These are phyloP conservation scores for Heteractis magnifica DNA, from an alignment of 92 coral and sea anemone species.

Conservation along the genomic window DNA sequence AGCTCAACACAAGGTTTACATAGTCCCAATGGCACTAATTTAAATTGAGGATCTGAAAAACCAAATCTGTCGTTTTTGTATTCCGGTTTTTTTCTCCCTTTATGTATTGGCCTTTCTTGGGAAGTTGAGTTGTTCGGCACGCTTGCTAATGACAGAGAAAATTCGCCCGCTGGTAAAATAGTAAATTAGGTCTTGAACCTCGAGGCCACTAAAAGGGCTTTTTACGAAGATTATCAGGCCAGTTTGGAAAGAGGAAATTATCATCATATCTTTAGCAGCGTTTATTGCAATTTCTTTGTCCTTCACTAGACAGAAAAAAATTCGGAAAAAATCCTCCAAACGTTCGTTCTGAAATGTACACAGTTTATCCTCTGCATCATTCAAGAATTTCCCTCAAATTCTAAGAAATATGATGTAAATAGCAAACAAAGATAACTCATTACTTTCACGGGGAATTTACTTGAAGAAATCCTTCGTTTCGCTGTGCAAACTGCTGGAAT, in stretches of 20 bases:
- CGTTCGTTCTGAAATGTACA: neutral
- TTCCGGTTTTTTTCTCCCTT: neutral
- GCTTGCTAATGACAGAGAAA: conserved; percentile 29
- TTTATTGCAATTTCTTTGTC: conserved; percentile 6
- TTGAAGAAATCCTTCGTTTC: neutral
- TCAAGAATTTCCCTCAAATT: neutral
- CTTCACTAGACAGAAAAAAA: neutral
- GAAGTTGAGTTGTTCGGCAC: conserved; percentile 4
- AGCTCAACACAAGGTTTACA: neutral
- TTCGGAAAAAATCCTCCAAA: neutral
- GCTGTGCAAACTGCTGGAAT: neutral
- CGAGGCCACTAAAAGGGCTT: conserved; percentile 20
- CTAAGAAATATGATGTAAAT: neutral
- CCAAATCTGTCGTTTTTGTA: conserved; percentile 9
- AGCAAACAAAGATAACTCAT: neutral
- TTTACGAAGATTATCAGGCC: conserved; percentile 24
- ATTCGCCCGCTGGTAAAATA: conserved; percentile 13
- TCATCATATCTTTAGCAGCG: neutral
- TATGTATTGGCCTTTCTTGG: conserved; percentile 1
- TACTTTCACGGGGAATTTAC: neutral
- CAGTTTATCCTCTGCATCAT: neutral
- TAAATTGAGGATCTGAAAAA: neutral
- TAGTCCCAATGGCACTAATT: neutral
- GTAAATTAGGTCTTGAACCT: conserved; percentile 36
- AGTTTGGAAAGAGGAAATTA: conserved; percentile 26